These are phyloP conservation scores for Boulengeromyrus knoepffleri DNA, from an alignment of 2,113 vertebrate species.

Conservation along the genomic window DNA sequence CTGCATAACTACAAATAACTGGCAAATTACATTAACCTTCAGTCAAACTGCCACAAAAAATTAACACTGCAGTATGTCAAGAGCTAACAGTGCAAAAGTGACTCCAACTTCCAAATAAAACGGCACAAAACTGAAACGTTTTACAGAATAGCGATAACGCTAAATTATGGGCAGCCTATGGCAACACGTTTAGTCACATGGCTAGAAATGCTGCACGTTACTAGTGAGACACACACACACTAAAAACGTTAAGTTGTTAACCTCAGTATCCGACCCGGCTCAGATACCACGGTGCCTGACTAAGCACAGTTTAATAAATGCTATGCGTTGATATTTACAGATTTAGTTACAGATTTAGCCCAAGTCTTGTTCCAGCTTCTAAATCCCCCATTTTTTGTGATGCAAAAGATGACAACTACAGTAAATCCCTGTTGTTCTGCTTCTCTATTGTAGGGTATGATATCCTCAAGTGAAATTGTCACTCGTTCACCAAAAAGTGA, in stretches of 20 bases:
- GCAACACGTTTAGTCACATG: not conserved
- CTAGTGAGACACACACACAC: not conserved
- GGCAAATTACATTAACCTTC: not conserved
- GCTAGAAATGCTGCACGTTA: not conserved
- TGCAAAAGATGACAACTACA: not conserved
- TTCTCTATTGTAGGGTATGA: not conserved
- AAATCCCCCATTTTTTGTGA: not conserved
- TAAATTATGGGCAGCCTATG: not conserved
- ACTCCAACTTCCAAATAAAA: not conserved
- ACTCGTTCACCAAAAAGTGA: not conserved
- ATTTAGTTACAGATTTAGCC: not conserved
- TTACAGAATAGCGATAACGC: not conserved
- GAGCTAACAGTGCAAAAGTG: not conserved
- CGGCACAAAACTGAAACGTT: not conserved
- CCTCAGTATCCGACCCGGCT: not conserved
- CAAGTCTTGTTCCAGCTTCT: not conserved
- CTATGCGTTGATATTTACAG: not conserved
- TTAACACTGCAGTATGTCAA: not conserved
- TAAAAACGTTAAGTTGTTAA: not conserved
- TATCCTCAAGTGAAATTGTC: not conserved
- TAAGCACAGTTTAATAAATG: not conserved
- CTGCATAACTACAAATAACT: constrained; percentile 3
- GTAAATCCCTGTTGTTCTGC: not conserved
- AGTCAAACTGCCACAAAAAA: not conserved
- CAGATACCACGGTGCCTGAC: not conserved